Base-by-base conservation (phyloP, 2,888 invertebrate species). In the Nephrotoma appendiculata region DNA sequence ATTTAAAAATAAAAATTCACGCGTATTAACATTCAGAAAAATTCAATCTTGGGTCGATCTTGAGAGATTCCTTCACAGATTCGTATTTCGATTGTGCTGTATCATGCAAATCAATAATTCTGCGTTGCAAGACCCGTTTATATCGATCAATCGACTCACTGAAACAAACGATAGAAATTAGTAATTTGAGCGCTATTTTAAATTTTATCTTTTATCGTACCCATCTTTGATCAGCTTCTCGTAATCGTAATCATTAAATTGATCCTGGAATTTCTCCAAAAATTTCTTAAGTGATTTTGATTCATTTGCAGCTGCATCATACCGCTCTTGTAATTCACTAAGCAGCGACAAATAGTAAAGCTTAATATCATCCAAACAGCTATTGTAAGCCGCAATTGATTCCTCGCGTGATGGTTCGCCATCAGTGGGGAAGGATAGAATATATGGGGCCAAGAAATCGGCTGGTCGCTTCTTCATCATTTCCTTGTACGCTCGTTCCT, bases 361-460 rank as follows among this genome's bases (percentile, higher is more conserved):
- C 89, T 94, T 95, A 88, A 95, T 94, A 89, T 96, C 96, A 86
- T 92, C 92, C 83, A 96, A 91, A 88, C 96, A 96, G 6, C 89
- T 88, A 85, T 90, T 89, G 85, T 90, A 91, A 0, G 90, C 90
- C 2, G 86, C 87, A 88, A 89, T 87, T 0, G 91, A 91, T 87
- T 91, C 90, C 0, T 89, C 89, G 4, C 87, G 88, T 0, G 89
- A 90, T 0, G 90, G 88, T 45, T 87, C 85, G 6, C 87, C 87
- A 57, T 89, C 85, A 86, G 89, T 15, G 91, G 89, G n/a, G 91
- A 93, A 90, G 41, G 92, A 91, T 1, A 93, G 92, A 85, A 95
- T 89, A 89, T 94, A 94, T 0, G 94, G 94, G 6, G 92, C 92
- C 71, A 95, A 89, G 88, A 93, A 94, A 89, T 95, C 94, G 0